phyloP scores from a whole-genome alignment of 2,113 vertebrate genomes.

The Paracanthobrama guichenoti region DNA sequence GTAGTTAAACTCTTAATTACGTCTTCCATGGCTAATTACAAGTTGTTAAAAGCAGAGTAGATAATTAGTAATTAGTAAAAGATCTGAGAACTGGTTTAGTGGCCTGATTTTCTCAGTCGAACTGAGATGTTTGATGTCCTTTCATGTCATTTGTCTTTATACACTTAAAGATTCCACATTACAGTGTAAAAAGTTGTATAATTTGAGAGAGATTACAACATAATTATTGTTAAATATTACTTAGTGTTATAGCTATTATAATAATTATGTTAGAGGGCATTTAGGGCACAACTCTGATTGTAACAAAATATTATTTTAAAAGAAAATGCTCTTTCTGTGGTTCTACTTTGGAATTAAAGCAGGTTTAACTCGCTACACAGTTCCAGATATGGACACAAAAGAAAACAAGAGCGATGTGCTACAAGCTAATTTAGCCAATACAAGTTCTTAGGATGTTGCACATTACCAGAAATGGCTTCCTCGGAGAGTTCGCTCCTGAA shows the following conservation, averaged over 20 bases:
- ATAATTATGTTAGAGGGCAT: background rate
- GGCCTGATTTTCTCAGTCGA: slow-evolving; percentile 24
- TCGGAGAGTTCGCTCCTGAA: slow-evolving; percentile 62
- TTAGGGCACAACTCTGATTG: background rate
- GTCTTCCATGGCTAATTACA: slow-evolving; percentile 48
- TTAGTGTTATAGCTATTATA: background rate
- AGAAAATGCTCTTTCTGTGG: no score
- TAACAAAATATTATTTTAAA: no score
- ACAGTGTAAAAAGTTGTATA: background rate
- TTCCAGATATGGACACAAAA: slow-evolving; percentile 43
- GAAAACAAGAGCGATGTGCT: slow-evolving; percentile 26
- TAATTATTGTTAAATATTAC: background rate
- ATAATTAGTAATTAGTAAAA: slow-evolving; percentile 45
- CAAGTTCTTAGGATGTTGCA: slow-evolving; percentile 48
- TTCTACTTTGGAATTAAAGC: background rate
- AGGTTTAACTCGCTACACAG: background rate
- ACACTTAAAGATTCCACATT: background rate
- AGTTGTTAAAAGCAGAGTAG: slow-evolving; percentile 42
- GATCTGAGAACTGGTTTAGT: slow-evolving; percentile 40
- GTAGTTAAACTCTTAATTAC: slow-evolving; percentile 53
- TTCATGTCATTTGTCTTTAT: background rate
- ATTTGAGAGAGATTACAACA: background rate
- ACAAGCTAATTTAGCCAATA: slow-evolving; percentile 64
- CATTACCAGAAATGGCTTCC: slow-evolving; percentile 66
- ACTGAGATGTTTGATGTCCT: background rate